Evolutionary conservation across 2,888 invertebrate species (phyloP), one percentile per base, ranked within the genome.

Genomic region (Harpalus rubripes): DNA sequence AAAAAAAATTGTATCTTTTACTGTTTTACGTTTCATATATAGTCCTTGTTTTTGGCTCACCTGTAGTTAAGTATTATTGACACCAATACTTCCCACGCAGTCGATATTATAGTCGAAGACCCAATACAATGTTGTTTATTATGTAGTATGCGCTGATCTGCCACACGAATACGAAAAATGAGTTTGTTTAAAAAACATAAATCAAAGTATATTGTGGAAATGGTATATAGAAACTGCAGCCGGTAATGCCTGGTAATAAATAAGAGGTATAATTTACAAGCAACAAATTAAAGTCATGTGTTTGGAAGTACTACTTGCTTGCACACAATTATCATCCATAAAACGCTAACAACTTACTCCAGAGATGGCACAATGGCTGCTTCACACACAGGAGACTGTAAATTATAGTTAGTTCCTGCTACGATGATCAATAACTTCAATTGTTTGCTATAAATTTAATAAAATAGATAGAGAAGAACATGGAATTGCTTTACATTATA

Each of bases 281-380:
- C 65, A 65, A 58, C 81, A 81, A 81, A 81, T 81, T 32, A 80
- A 80, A 59, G 61, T 41, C 26, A 18, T 63, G 78, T 78, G 58
- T 80, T 65, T 81, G n/a, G 63, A 68, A 52, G 65, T 44, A 81
- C 39, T 81, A 81, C n/a, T 68, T 82, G 82, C 72, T 74, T 74
- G 74, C 82, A 88, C 87, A 87, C 87, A 87, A 88, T 88, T 88
- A 88, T 87, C 86, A 87, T 86, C 87, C 87, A 87, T 88, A 88
- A 88, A 88, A 82, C 59, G 86, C 86, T 88, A 88, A 87, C 87
- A 88, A 87, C 87, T 88, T 87, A 87, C 76, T 76, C 59, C 63
- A 26, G 63, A 63, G 63, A 26, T 63, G 63, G 63, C 26, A 18
- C 59, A 26, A 8, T 63, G 26, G 72, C 44, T 72, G 39, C 39